A percentile compares a stretch with the other conserved stretches of the same genome.
Conservation (phyloP, 2,113 vertebrate genomes). For the Gymnobelideus leadbeateri region DNA sequence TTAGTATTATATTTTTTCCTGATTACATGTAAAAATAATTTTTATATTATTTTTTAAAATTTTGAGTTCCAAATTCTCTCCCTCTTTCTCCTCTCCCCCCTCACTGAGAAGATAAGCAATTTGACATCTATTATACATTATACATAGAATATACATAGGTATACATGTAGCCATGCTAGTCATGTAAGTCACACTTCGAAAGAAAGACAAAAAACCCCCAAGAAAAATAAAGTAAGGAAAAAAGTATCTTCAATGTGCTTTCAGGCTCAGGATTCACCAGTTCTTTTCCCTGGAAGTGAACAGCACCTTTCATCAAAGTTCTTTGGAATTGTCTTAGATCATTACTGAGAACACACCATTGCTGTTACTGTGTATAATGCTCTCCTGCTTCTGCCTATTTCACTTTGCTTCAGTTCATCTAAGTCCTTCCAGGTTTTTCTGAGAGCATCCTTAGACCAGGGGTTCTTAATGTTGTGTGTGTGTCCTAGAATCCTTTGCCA, state of each 20-base stretch:
- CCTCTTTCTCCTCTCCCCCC: neutral
- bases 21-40: neutral
- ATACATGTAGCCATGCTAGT: neutral
- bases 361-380: neutral
- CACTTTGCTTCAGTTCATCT: neutral
- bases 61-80: neutral
- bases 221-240: neutral
- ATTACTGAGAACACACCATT: neutral
- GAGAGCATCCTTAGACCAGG: neutral
- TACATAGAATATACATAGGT: no score
- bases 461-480: neutral
- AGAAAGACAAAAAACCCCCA: neutral
- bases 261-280: neutral
- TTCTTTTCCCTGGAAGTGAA: neutral
- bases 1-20: neutral
- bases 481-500: neutral
- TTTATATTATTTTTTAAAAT: neutral
- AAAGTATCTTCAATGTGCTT: neutral
- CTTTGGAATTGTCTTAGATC: neutral
- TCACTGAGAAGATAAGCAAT: neutral
- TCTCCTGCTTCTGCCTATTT: neutral
- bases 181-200: neutral
- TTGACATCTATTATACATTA: neutral
- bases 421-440: neutral
- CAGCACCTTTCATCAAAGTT: neutral